These are phyloP conservation scores for Pyrocephalus nanus DNA, from an alignment of 2,797 vertebrate species.

Conservation along the genomic window DNA sequence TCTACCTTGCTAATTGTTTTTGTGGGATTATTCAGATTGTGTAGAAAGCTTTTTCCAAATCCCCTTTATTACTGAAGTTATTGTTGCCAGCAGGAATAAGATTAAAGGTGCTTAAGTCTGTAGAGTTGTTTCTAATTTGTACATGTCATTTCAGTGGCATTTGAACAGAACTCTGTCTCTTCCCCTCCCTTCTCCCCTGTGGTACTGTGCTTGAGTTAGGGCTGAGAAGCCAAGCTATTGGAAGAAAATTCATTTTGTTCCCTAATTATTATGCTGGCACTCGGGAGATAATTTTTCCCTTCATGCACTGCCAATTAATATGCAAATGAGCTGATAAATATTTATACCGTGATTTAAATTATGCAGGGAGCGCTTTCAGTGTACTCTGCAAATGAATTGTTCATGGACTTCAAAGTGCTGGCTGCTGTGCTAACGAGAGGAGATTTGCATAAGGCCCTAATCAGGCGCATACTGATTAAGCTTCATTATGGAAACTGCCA, in stretches of 20 bases:
- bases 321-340: conserved; percentile 99
- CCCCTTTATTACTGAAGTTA: conserved; percentile 80
- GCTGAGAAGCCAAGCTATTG: conserved; percentile 84
- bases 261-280: conserved; percentile 86
- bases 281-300: conserved; percentile 85
- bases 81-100: conserved; percentile 82
- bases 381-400: conserved; percentile 97
- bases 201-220: conserved; percentile 78
- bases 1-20: conserved; percentile 82
- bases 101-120: conserved; percentile 83
- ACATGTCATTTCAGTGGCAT: conserved; percentile 78
- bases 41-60: conserved; percentile 80
- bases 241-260: conserved; percentile 85
- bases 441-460: conserved; percentile 99
- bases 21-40: conserved; percentile 78
- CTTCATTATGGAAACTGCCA: conserved; percentile 99
- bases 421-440: conserved; percentile 96
- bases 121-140: conserved; percentile 82
- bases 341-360: conserved; percentile 98
- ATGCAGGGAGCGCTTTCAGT: conserved; percentile 98
- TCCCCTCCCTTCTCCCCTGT: conserved; percentile 70
- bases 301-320: conserved; percentile 97
- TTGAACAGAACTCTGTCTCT: conserved; percentile 77
- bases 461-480: conserved; percentile 99
- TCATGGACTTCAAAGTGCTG: conserved; percentile 98